Evolutionary conservation across 1,140 invertebrate species (phyloP), one percentile per base, ranked within the genome.

Genomic region (Pseudomyrmex concolor): DNA sequence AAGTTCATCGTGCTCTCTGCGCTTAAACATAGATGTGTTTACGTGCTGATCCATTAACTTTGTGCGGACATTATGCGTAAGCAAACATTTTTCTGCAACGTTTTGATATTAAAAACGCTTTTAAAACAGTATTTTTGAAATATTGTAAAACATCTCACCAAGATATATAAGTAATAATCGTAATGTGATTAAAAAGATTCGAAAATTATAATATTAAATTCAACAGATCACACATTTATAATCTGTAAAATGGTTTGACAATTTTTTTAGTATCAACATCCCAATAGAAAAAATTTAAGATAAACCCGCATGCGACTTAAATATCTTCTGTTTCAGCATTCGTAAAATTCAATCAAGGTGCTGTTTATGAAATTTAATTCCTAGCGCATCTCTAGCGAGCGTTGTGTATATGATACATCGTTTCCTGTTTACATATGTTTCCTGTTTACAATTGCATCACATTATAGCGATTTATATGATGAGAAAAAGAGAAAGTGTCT

Each of bases 241-340:
- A 83, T 9, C 67, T 17, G 2, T 12, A 34, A 60, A 15, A n/a
- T 51, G 7, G 5, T 17, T 55, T 60, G 54, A 19, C 2, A 77
- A 1, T 59, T 80, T 43, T 34, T 13, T 55, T 43, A 34, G 10
- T 43, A 60, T 68, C 34, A n/a, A 74, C 78, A 59, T 5, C 5
- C 34, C 55, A 34, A 76, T 70, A 73, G 84, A 73, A 88, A 84
- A 64, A 25, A 83, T 88, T 88, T 59, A 83, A 67, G 83, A 55
- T 25, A 64, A 19, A 13, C 86, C 22, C 77, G 83, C 83, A 84
- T 68, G 4, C 13, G 13, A 67, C 43, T 48, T 60, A 25, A 5
- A 34, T 34, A 34, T 34, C 34, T 34, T 34, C 12, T 71, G 25
- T 87, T 87, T 72, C 63, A 25, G 45, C 55, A 43, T 73, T 77